Evolutionary conservation across 2,113 vertebrate genomes (phyloP).

Genomic region (Egretta garzetta): DNA sequence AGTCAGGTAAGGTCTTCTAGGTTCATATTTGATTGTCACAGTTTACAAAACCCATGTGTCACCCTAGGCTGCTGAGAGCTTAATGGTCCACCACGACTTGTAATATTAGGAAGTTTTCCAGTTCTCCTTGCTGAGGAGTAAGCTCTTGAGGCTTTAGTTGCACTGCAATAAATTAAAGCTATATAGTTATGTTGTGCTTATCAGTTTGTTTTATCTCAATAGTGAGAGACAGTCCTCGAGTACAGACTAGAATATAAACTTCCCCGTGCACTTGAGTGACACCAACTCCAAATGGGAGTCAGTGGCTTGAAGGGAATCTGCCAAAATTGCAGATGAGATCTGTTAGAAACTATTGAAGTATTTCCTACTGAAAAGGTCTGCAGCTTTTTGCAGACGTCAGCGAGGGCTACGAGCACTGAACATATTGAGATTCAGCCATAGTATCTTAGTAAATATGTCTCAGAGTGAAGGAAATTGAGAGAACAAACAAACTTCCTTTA

Average conservation of each 20-base stretch:
- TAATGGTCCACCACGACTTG: background rate
- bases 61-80: background rate
- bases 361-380: background rate
- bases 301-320: background rate
- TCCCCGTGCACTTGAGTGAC: background rate
- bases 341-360: background rate
- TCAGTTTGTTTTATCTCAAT: background rate
- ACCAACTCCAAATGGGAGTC: background rate
- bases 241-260: background rate
- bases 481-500: background rate
- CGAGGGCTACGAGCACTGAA: background rate
- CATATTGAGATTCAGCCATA: background rate
- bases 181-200: background rate
- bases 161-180: constrained; percentile 4
- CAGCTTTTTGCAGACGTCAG: background rate
- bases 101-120: background rate
- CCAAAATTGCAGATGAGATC: background rate
- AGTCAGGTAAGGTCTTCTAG: background rate
- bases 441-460: background rate
- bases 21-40: background rate
- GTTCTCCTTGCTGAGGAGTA: background rate
- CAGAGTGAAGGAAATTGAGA: background rate
- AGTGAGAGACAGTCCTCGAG: background rate
- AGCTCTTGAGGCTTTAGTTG: background rate
- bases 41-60: background rate